These are phyloP conservation scores for Isoperla grammatica DNA, from an alignment of 2,888 invertebrate genomes.

Conservation along the genomic window DNA sequence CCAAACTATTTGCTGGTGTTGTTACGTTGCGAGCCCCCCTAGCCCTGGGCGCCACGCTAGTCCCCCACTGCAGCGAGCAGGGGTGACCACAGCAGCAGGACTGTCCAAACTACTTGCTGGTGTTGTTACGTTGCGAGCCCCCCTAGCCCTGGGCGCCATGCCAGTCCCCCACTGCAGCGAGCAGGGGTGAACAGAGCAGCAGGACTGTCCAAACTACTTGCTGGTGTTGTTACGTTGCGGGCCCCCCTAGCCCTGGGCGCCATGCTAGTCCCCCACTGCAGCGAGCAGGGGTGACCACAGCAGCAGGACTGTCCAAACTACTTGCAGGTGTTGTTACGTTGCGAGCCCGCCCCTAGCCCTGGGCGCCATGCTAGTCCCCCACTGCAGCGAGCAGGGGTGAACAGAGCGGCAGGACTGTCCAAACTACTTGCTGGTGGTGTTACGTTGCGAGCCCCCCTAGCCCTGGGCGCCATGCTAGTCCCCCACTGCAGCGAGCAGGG, in stretches of 20 bases:
- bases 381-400: not conserved
- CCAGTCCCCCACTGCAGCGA: not conserved
- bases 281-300: not conserved
- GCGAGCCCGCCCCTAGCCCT: conserved; percentile 23
- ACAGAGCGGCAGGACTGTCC: not conserved
- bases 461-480: not conserved
- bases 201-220: not conserved
- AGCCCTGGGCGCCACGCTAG: not conserved
- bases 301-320: not conserved
- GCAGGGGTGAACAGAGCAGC: not conserved
- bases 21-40: conserved; percentile 35
- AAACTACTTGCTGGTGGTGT: conserved; percentile 31
- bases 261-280: not conserved
- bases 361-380: not conserved
- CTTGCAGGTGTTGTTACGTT: conserved; percentile 36
- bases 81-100: not conserved
- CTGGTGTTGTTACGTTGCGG: conserved; percentile 37
- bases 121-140: conserved; percentile 37
- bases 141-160: not conserved
- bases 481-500: not conserved
- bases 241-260: conserved; percentile 20
- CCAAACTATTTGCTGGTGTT: no score
- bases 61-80: not conserved
- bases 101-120: not conserved
- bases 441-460: conserved; percentile 32